Percentiles rank a stretch among this genome's conserved stretches.
phyloP scores from a whole-genome alignment of 1,140 invertebrate genomes.

The Diorhabda carinulata region DNA sequence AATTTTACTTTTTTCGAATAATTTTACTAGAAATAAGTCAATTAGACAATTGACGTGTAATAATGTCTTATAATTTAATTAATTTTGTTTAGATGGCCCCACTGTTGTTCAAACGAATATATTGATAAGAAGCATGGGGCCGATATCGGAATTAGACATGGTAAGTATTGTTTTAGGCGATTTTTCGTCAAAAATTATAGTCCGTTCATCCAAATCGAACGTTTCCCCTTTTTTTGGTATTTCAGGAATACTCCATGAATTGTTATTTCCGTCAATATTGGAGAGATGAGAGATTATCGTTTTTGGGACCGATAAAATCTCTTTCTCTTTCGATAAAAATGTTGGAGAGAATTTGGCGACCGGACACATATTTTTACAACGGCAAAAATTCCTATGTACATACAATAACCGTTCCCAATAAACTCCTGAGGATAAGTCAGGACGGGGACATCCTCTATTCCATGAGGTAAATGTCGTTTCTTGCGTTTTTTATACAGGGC shows the following conservation, averaged over 20 bases:
- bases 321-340: constrained; percentile 85
- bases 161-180: constrained; percentile 50
- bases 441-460: constrained; percentile 93
- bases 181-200: no score
- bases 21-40: no score
- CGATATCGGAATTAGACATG: constrained; percentile 95
- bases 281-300: constrained; percentile 78
- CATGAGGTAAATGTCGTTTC: constrained; percentile 66
- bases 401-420: constrained; percentile 93
- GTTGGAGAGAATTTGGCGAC: constrained; percentile 91
- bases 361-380: constrained; percentile 89
- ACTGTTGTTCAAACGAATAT: constrained; percentile 89
- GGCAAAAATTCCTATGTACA: constrained; percentile 89
- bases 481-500: constrained; percentile 1
- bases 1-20: no score
- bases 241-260: constrained; percentile 94
- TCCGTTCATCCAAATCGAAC: neutral
- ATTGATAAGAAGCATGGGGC: constrained; percentile 90
- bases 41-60: no score
- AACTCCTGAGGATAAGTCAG: constrained; percentile 80
- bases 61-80: no score
- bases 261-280: constrained; percentile 93
- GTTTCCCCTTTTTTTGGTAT: neutral
- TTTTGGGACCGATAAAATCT: constrained; percentile 74
- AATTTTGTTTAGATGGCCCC: constrained; percentile 57